phyloP scores from a whole-genome alignment of 2,113 vertebrate genomes.

The Nanorana parkeri region DNA sequence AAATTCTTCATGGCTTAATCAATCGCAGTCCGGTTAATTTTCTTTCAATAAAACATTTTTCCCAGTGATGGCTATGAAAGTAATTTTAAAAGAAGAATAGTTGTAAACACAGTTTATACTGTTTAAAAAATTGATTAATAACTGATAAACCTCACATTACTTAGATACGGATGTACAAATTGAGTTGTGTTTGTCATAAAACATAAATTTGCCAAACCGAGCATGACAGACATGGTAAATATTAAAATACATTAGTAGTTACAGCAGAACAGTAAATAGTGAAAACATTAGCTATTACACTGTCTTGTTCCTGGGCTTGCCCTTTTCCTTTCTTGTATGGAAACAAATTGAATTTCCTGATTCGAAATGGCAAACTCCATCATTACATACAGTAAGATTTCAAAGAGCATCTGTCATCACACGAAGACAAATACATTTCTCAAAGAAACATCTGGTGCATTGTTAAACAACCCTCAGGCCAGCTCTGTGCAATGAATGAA shows the following conservation, averaged over 20 bases:
- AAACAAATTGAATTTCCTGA: constrained; percentile 77
- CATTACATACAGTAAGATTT: constrained; percentile 78
- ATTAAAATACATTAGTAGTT: constrained; percentile 27
- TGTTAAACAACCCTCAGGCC: constrained; percentile 75
- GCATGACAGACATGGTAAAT: constrained; percentile 59
- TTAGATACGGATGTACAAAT: background rate
- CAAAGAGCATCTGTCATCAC: constrained; percentile 80
- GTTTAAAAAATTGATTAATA: too few species aligned
- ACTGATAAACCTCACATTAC: too few species aligned
- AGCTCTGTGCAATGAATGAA: constrained; percentile 75
- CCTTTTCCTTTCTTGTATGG: constrained; percentile 66
- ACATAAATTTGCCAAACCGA: constrained; percentile 58
- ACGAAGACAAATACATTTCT: constrained; percentile 79
- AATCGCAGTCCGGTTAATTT: too few species aligned
- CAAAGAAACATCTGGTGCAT: constrained; percentile 79
- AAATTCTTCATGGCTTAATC: too few species aligned
- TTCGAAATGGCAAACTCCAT: constrained; percentile 74
- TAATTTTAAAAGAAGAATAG: too few species aligned
- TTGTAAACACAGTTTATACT: too few species aligned
- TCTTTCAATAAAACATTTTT: too few species aligned
- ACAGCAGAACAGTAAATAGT: constrained; percentile 57
- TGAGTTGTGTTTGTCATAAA: constrained; percentile 45
- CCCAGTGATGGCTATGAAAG: too few species aligned
- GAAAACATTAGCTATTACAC: constrained; percentile 59
- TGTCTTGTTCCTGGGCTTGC: constrained; percentile 64